Conservation (phyloP, 2,797 vertebrate species). For the Aplochiton taeniatus region DNA sequence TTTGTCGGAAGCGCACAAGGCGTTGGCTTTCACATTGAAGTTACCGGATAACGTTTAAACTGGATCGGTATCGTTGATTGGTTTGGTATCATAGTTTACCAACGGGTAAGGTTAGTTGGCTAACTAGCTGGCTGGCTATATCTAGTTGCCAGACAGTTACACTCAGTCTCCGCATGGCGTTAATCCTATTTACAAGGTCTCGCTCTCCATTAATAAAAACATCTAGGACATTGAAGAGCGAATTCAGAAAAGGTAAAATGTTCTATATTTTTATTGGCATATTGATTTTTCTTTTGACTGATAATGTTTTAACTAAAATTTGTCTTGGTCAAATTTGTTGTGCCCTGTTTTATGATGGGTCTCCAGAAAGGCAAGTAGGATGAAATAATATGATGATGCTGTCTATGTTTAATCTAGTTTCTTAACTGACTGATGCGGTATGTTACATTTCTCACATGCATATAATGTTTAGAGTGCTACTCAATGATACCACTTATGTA, state of each 20-base stretch:
- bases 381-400: not conserved
- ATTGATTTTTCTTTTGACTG: not conserved
- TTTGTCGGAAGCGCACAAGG: not conserved
- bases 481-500: too few species aligned
- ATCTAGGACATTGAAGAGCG: constrained; percentile 73
- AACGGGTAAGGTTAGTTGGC: constrained; percentile 7
- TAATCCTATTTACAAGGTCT: constrained; percentile 79
- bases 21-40: not conserved
- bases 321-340: not conserved
- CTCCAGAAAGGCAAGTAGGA: constrained; percentile 12
- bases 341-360: not conserved
- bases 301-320: not conserved
- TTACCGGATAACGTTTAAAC: not conserved
- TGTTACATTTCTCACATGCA: not conserved
- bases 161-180: constrained; percentile 71
- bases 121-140: constrained; percentile 33
- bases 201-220: constrained; percentile 75
- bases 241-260: constrained; percentile 73
- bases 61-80: not conserved
- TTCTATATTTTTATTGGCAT: constrained; percentile 22
- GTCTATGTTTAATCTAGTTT: not conserved
- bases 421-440: not conserved
- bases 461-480: too few species aligned
- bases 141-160: constrained; percentile 19
- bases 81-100: constrained; percentile 2